A percentile compares a stretch with the other conserved stretches of the same genome.
Evolutionary conservation across 64 coral and sea anemone genomes (phyloP).

Genomic region (Cladopsammia gracilis): DNA sequence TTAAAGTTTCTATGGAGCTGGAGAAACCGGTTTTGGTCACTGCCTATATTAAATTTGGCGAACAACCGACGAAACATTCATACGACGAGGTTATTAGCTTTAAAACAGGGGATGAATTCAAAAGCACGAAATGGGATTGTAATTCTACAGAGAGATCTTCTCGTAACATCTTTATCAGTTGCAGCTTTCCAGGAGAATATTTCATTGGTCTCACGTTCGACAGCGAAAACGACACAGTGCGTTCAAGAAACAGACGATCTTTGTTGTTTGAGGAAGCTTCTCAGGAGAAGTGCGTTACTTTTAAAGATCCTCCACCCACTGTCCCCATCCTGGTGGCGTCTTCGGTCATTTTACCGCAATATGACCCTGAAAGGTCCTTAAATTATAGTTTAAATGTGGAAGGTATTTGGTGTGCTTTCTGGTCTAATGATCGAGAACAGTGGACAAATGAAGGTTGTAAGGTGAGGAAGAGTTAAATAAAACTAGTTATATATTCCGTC

Average conservation of each 20-base stretch:
- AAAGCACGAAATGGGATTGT: neutral
- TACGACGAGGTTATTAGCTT: neutral
- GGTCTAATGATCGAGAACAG: constrained; percentile 35
- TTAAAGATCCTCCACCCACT: constrained; percentile 76
- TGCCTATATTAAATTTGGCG: neutral
- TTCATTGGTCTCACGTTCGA: neutral
- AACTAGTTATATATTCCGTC: neutral
- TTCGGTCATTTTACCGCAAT: constrained; percentile 18
- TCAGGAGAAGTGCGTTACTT: constrained; percentile 52
- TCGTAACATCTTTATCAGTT: neutral
- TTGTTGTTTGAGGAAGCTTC: neutral
- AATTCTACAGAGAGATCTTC: neutral
- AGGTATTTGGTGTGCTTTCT: constrained; percentile 51
- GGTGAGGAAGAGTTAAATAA: constrained; percentile 4
- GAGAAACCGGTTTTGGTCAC: neutral
- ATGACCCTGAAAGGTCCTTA: constrained; percentile 41
- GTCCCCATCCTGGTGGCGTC: neutral
- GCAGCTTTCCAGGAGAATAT: neutral
- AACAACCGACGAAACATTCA: neutral
- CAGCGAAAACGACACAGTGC: neutral
- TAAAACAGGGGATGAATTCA: neutral
- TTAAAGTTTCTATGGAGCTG: neutral
- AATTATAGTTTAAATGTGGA: constrained; percentile 58
- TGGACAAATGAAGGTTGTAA: constrained; percentile 82
- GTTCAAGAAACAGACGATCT: neutral